A percentile compares a stretch with the other conserved stretches of the same genome.
These are phyloP conservation scores for Mythimna loreyi DNA, from an alignment of 2,888 invertebrate species.

Conservation along the genomic window DNA sequence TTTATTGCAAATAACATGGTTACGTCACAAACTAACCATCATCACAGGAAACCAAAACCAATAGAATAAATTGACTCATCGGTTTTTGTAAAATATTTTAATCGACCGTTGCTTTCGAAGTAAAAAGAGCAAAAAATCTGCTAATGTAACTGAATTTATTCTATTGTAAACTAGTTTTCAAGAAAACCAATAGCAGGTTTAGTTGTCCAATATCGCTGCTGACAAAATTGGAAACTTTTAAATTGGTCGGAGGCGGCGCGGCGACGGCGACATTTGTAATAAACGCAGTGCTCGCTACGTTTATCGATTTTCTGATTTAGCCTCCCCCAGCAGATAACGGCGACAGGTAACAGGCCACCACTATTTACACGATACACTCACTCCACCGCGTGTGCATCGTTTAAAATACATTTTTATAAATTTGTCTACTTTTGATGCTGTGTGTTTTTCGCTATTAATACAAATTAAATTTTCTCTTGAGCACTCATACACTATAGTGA, in stretches of 20 bases:
- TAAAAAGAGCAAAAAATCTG: background rate
- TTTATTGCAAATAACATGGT: slow-evolving; percentile 23
- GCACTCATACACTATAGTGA: no score
- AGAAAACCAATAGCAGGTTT: slow-evolving; percentile 63
- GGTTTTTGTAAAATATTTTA: slow-evolving; percentile 1
- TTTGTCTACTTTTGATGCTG: slow-evolving; percentile 2
- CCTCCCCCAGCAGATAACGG: slow-evolving; percentile 85
- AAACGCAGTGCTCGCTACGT: slow-evolving; percentile 73
- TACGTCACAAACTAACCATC: slow-evolving; percentile 7
- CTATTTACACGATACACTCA: slow-evolving; percentile 52
- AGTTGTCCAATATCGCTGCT: slow-evolving; percentile 61
- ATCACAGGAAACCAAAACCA: background rate
- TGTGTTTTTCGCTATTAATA: background rate
- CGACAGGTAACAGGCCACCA: slow-evolving; percentile 77
- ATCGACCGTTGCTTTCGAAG: background rate
- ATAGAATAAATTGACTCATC: background rate
- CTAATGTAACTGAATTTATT: background rate
- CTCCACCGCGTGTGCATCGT: slow-evolving; percentile 35
- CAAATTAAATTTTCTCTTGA: background rate
- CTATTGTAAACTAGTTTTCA: background rate
- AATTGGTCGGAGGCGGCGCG: slow-evolving; percentile 69
- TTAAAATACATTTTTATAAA: slow-evolving; percentile 36
- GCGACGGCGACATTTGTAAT: slow-evolving; percentile 70
- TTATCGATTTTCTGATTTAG: slow-evolving; percentile 90
- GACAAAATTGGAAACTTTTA: slow-evolving; percentile 73